phyloP scores from a whole-genome alignment of 1,140 invertebrate genomes.

The Diorhabda sublineata region DNA sequence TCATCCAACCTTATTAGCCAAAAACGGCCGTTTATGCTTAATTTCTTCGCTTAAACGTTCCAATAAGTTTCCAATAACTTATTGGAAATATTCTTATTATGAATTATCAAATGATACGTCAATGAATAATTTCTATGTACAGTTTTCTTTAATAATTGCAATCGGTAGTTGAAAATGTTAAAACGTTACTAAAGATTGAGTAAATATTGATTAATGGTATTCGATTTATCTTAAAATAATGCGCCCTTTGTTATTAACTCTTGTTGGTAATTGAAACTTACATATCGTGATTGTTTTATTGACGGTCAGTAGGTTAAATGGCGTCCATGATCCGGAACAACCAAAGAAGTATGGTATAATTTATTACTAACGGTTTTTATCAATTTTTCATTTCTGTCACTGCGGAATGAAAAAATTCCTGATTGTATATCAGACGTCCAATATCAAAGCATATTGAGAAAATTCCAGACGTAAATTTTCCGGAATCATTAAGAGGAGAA shows the following conservation, averaged over 20 bases:
- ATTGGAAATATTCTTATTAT: no score
- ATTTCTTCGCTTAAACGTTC: no score
- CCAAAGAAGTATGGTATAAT: neutral
- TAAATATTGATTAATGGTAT: neutral
- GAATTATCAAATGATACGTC: neutral
- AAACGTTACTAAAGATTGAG: neutral
- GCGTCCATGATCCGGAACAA: neutral
- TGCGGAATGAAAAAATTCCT: no score
- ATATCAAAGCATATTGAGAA: no score
- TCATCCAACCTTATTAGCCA: no score
- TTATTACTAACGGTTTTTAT: no score
- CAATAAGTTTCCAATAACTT: no score
- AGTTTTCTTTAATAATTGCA: neutral
- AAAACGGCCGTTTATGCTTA: no score
- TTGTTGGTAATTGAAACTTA: neutral
- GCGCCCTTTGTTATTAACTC: neutral
- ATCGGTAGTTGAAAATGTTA: neutral
- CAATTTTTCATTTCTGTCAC: no score
- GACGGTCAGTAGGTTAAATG: conserved; percentile 1
- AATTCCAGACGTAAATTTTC: no score
- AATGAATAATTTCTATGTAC: neutral
- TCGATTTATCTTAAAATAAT: neutral
- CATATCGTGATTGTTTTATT: neutral
- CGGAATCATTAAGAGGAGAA: no score
- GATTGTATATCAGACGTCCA: no score